Evolutionary conservation across 2,888 invertebrate species (phyloP), one percentile per base, ranked within the genome.

Genomic region (Plemyria rubiginata): DNA sequence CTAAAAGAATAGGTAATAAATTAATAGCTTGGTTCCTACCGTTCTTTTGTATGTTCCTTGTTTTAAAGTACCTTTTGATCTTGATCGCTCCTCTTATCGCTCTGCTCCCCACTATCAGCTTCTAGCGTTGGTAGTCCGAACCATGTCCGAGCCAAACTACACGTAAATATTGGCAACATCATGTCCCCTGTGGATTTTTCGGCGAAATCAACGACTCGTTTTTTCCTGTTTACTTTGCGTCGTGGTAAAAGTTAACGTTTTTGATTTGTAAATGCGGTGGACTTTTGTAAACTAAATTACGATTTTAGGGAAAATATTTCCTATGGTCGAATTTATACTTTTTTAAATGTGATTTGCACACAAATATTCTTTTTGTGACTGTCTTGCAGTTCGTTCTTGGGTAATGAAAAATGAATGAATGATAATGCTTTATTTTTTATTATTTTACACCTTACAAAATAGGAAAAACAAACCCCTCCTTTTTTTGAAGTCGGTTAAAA

Each of bases 131-230:
- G 76, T 75, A 74, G 72, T 75, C 62, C 65, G 65, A 72, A 72
- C 68, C 36, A 11, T 38, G 36, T 38, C 36, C 36, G 11, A 38
- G 11, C 36, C 64, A 68, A 71, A 70, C 77, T 72, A 64, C 76
- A 78, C 72, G 80, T 79, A 79, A 84, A 83, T 81, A 83, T 79
- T 75, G 74, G 73, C 73, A 71, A 75, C 71, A 70, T 70, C 68
- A 70, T 54, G 68, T 67, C 71, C 73, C 63, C 63, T 62, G 67
- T 67, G 68, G 65, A 72, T 71, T 75, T 73, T 73, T 67, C 55
- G 50, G 54, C 65, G 65, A 70, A 73, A 70, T 72, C 68, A 66
- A 67, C 68, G 60, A 56, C 59, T 58, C 56, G 16, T 63, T 63
- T 45, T 60, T 61, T 60, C 48, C 52, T 60, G 63, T 60, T 58